Evolutionary conservation across 1,140 invertebrate species (phyloP).

Genomic region (Periplaneta americana): DNA sequence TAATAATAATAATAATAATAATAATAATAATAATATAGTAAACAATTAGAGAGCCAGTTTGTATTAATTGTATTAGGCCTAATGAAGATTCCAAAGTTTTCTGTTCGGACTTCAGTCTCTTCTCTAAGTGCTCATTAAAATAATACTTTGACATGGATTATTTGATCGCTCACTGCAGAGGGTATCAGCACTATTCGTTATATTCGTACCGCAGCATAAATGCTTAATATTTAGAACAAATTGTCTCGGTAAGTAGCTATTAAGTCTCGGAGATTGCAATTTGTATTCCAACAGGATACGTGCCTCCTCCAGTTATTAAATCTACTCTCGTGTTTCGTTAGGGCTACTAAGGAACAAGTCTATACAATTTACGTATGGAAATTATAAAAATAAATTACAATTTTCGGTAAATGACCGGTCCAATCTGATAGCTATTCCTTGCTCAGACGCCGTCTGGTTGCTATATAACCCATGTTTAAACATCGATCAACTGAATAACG

Average conservation of each 20-base stretch:
- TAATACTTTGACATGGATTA: too few species aligned
- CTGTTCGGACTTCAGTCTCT: too few species aligned
- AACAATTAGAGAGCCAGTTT: too few species aligned
- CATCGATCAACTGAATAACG: background rate
- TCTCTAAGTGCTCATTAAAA: too few species aligned
- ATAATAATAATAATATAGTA: too few species aligned
- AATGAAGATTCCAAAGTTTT: too few species aligned
- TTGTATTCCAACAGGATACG: background rate
- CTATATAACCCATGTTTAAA: background rate
- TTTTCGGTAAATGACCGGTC: background rate
- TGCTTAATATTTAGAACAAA: background rate
- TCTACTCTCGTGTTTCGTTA: background rate
- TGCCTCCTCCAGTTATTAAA: background rate
- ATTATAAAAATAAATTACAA: background rate
- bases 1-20: too few species aligned
- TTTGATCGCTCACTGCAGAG: too few species aligned
- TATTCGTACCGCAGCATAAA: too few species aligned
- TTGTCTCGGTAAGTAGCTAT: background rate
- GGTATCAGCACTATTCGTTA: too few species aligned
- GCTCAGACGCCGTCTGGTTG: too few species aligned
- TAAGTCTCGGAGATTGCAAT: background rate
- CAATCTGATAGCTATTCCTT: background rate
- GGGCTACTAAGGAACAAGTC: background rate
- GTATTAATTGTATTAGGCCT: too few species aligned
- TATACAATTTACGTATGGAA: background rate